Percentiles rank a stretch among this genome's conserved stretches.
These are phyloP conservation scores for Orchesella cincta DNA, from an alignment of 1,140 invertebrate species.

Conservation along the genomic window DNA sequence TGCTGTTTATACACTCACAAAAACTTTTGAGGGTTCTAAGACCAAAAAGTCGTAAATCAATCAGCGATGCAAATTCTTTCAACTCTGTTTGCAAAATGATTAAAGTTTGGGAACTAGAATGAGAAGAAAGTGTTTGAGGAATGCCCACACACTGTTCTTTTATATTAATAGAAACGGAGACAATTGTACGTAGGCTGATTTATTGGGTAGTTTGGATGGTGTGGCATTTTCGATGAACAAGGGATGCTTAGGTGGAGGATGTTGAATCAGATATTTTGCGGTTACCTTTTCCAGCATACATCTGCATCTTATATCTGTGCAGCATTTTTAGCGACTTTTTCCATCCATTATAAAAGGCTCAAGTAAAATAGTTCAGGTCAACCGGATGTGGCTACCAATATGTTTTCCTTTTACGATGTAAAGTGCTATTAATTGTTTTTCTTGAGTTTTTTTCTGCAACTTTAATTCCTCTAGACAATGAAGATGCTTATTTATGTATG, in stretches of 20 bases:
- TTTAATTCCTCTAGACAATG: no score
- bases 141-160: neutral
- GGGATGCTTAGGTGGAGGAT: neutral
- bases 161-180: constrained; percentile 21
- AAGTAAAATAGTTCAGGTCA: no score
- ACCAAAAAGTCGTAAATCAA: constrained; percentile 26
- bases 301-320: no score
- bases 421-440: no score
- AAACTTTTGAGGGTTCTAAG: neutral
- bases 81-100: constrained; percentile 18
- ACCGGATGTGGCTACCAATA: no score
- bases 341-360: no score
- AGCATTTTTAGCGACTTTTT: no score
- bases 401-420: no score
- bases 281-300: no score
- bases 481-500: no score
- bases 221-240: neutral
- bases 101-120: neutral
- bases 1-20: neutral
- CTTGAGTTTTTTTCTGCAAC: no score
- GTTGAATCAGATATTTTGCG: neutral
- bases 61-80: constrained; percentile 25
- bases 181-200: constrained; percentile 14
- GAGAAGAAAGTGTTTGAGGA: neutral
- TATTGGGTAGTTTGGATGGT: neutral